A percentile compares a stretch with the other conserved stretches of the same genome.
Evolutionary conservation across 1,140 invertebrate species (phyloP).

Genomic region (Augochlora pura): DNA sequence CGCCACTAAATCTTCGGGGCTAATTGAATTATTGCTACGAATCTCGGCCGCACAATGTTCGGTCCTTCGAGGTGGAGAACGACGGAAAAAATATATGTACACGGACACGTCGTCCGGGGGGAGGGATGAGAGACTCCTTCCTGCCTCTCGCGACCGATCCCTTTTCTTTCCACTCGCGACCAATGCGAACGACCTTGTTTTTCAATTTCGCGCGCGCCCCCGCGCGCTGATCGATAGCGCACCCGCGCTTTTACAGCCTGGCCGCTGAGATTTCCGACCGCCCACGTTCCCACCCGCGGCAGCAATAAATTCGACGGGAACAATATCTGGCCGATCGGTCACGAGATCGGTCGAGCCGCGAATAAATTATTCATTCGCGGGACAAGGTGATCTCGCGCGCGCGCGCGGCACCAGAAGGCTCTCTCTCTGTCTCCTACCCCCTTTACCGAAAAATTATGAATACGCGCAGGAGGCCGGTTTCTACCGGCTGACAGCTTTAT

Average conservation of each 20-base stretch:
- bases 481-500: slow-evolving; percentile 12
- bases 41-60: slow-evolving; percentile 53
- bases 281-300: not conserved
- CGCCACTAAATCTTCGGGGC: slow-evolving; percentile 70
- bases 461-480: slow-evolving; percentile 20
- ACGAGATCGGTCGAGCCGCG: not conserved
- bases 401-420: too few species aligned
- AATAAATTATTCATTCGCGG: not conserved
- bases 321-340: not conserved
- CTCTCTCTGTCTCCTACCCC: too few species aligned
- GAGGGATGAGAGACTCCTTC: slow-evolving; percentile 14
- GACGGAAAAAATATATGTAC: slow-evolving; percentile 12
- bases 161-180: slow-evolving; percentile 21
- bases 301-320: not conserved
- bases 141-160: not conserved
- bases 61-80: slow-evolving; percentile 53
- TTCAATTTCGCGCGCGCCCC: not conserved
- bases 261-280: too few species aligned
- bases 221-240: not conserved
- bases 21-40: slow-evolving; percentile 77
- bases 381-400: too few species aligned
- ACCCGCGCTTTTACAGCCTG: not conserved
- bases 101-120: too few species aligned
- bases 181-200: slow-evolving; percentile 40
- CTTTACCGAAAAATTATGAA: slow-evolving; percentile 18